These are phyloP conservation scores for Notarius quadriscutis DNA, from an alignment of 2,113 vertebrate species.

Conservation along the genomic window DNA sequence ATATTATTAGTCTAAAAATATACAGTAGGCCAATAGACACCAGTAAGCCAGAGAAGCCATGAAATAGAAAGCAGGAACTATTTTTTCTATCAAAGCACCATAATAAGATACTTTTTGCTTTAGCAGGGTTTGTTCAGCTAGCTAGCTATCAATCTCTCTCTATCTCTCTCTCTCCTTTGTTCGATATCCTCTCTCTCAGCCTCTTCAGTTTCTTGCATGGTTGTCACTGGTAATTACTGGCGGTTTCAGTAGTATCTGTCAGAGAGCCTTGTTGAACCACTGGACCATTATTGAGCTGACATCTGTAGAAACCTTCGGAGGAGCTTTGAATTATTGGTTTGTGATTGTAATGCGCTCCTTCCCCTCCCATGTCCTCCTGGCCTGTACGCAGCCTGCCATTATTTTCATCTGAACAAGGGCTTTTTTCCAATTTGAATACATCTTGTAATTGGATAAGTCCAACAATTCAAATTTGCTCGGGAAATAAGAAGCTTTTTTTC, in stretches of 20 bases:
- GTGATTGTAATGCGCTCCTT: slow-evolving; percentile 18
- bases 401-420: background rate
- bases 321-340: slow-evolving; percentile 35
- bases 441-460: slow-evolving; percentile 14
- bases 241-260: slow-evolving; percentile 39
- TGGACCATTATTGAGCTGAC: slow-evolving; percentile 50
- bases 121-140: background rate
- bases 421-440: slow-evolving; percentile 21
- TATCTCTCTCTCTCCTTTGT: background rate
- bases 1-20: background rate
- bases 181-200: slow-evolving; percentile 13
- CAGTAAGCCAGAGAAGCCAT: background rate
- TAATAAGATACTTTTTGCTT: slow-evolving; percentile 1
- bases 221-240: slow-evolving; percentile 50
- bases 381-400: slow-evolving; percentile 23
- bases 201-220: slow-evolving; percentile 38
- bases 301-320: slow-evolving; percentile 43
- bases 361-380: background rate
- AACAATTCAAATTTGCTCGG: background rate
- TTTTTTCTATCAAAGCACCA: background rate
- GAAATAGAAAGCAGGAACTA: background rate
- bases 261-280: slow-evolving; percentile 41
- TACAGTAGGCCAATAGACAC: background rate
- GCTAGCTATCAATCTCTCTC: background rate
- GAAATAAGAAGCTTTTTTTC: slow-evolving; percentile 3